Percentiles rank a stretch among this genome's conserved stretches.
Conservation (phyloP, 2,888 invertebrate species). For the Halictus ligatus region DNA sequence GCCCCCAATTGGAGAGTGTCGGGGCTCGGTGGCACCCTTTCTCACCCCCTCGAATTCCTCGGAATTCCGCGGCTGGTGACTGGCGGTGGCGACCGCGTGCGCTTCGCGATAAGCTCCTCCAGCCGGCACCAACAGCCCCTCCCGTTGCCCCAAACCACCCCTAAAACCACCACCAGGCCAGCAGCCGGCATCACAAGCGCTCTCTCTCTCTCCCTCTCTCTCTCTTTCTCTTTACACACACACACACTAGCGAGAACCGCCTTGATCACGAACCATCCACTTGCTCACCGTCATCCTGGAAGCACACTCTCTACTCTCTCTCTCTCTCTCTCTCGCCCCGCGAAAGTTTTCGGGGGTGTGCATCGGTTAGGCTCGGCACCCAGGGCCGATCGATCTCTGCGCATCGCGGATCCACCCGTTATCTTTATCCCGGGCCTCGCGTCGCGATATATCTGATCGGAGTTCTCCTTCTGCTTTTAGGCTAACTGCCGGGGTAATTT, state of each 20-base stretch:
- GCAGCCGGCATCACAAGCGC: not conserved
- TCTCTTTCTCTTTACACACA: not conserved
- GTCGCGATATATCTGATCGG: slow-evolving; percentile 62
- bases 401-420: slow-evolving; percentile 59
- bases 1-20: slow-evolving; percentile 29
- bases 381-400: slow-evolving; percentile 61
- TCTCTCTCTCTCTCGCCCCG: slow-evolving; percentile 26
- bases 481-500: slow-evolving; percentile 55
- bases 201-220: not conserved
- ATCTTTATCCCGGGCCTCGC: slow-evolving; percentile 58
- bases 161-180: not conserved
- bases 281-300: slow-evolving; percentile 59
- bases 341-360: slow-evolving; percentile 61
- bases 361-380: slow-evolving; percentile 49
- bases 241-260: not conserved
- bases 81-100: slow-evolving; percentile 83
- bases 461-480: slow-evolving; percentile 44
- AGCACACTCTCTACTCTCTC: slow-evolving; percentile 11
- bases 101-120: slow-evolving; percentile 81
- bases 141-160: slow-evolving; percentile 25
- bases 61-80: slow-evolving; percentile 78
- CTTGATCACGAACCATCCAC: slow-evolving; percentile 41
- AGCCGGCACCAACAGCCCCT: slow-evolving; percentile 53
- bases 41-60: slow-evolving; percentile 61
- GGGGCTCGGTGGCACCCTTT: slow-evolving; percentile 24